Percentiles rank a stretch among this genome's conserved stretches.
phyloP scores from a whole-genome alignment of 2,888 invertebrate genomes.

The Eristalis tenax region DNA sequence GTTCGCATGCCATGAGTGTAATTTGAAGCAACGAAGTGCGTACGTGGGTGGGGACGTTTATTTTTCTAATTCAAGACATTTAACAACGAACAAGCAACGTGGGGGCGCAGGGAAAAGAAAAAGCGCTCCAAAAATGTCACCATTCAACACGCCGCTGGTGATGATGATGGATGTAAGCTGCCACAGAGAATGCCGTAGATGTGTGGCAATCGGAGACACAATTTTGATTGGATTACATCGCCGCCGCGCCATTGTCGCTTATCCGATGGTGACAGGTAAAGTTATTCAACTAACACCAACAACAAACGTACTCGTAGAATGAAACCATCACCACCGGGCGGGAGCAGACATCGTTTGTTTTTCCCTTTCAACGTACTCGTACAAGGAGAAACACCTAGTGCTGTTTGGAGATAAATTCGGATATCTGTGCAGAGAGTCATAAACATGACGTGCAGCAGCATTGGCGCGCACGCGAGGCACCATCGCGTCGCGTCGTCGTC shows the following conservation, averaged over 20 bases:
- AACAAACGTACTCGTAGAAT: background rate
- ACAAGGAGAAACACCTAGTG: background rate
- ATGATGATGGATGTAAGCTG: conserved; percentile 27
- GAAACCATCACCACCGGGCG: background rate
- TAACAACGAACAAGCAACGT: background rate
- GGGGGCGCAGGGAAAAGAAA: background rate
- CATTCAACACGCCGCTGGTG: conserved; percentile 7
- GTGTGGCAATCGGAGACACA: conserved; percentile 37
- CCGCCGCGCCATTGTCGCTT: background rate
- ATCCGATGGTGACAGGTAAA: conserved; percentile 28
- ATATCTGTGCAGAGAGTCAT: background rate
- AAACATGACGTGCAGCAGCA: background rate
- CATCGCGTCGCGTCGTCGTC: background rate
- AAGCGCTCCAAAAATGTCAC: conserved; percentile 33
- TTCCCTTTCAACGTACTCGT: background rate
- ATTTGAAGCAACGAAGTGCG: background rate
- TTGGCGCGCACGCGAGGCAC: background rate
- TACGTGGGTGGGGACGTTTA: background rate
- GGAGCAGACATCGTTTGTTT: background rate
- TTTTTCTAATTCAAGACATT: background rate
- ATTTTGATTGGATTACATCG: conserved; percentile 18
- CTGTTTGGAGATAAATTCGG: background rate
- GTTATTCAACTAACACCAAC: conserved; percentile 35
- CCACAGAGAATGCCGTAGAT: background rate
- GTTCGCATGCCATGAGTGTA: background rate